Conservation (phyloP, 2,113 vertebrate genomes). For the Siphamia tubifer region DNA sequence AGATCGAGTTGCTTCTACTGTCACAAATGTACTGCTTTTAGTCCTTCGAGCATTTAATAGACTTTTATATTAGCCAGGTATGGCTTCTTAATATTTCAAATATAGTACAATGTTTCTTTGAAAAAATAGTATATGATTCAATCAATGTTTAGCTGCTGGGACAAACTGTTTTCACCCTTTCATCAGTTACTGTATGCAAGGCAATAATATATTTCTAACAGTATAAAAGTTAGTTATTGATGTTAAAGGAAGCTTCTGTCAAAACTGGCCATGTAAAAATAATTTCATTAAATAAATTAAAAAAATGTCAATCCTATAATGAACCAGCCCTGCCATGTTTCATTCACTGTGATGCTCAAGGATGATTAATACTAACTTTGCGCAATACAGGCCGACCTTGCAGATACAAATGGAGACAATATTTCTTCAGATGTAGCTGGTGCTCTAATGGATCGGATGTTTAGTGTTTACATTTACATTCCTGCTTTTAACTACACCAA, state of each 20-base stretch:
- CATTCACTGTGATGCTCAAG: background rate
- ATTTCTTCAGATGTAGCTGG: conserved; percentile 43
- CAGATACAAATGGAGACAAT: background rate
- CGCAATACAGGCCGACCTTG: background rate
- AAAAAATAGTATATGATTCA: background rate
- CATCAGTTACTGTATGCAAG: no score
- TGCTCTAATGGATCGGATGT: conserved; percentile 60
- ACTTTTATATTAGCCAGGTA: background rate
- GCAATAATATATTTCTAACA: no score
- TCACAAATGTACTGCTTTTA: conserved; percentile 3
- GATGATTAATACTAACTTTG: background rate
- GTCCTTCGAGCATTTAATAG: background rate
- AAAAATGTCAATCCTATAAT: no score
- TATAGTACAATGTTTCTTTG: background rate
- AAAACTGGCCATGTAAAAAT: no score
- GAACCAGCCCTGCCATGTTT: background rate
- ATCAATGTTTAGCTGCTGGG: background rate
- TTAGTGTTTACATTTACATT: conserved; percentile 65
- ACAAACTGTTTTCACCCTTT: background rate
- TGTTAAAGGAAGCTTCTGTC: no score
- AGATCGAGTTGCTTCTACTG: conserved; percentile 25
- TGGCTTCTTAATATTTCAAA: background rate
- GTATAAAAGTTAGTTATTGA: no score
- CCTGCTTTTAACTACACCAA: conserved; percentile 45
- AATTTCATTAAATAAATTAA: no score